A percentile compares a stretch with the other conserved stretches of the same genome.
Conservation (phyloP, 2,888 invertebrate genomes). For the Drosophila diplacantha region DNA sequence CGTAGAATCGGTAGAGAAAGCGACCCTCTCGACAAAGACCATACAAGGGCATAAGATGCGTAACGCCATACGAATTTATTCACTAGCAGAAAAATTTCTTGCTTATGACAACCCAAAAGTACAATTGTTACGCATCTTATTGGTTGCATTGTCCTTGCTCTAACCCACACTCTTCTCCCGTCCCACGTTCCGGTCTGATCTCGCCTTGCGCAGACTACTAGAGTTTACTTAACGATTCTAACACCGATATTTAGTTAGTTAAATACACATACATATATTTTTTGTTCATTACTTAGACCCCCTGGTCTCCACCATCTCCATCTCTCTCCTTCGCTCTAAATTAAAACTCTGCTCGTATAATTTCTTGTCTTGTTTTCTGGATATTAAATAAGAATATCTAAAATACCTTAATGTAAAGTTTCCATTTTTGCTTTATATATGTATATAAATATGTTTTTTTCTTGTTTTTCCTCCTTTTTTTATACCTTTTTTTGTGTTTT, state of each 20-base stretch:
- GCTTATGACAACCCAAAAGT: not conserved
- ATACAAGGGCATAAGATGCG: not conserved
- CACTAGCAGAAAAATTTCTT: not conserved
- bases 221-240: constrained; percentile 58
- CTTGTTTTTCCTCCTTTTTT: constrained; percentile 35
- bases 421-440: constrained; percentile 42
- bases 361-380: constrained; percentile 71
- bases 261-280: constrained; percentile 32
- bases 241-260: constrained; percentile 63
- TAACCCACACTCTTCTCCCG: not conserved
- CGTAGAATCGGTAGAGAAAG: constrained; percentile 16
- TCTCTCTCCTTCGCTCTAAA: constrained; percentile 46
- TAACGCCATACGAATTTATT: not conserved
- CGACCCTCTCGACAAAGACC: not conserved
- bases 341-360: constrained; percentile 56
- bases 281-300: constrained; percentile 30
- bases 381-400: constrained; percentile 86
- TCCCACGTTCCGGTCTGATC: not conserved
- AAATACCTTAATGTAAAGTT: constrained; percentile 79
- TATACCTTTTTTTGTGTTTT: constrained; percentile 31
- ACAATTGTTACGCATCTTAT: not conserved
- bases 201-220: constrained; percentile 31
- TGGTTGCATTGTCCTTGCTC: not conserved
- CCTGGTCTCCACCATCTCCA: constrained; percentile 14
- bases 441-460: constrained; percentile 47